Percentiles rank a stretch among this genome's conserved stretches.
Conservation (phyloP, 2,888 invertebrate genomes). For the Cheilosia scutellata region DNA sequence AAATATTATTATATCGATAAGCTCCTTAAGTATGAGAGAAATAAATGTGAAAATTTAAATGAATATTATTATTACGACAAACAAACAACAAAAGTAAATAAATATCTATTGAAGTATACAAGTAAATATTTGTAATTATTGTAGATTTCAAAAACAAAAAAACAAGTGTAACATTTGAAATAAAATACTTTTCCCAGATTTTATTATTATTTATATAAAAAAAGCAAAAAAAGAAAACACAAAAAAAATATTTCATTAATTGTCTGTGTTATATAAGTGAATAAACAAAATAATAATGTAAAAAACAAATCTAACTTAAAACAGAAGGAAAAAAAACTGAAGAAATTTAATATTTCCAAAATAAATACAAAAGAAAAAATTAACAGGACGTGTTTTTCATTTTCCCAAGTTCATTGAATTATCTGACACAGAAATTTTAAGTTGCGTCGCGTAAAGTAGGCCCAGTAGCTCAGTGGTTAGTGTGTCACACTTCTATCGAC, state of each 20-base stretch:
- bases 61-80: conserved; percentile 65
- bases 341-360: conserved; percentile 75
- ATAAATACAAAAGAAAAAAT: conserved; percentile 74
- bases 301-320: conserved; percentile 68
- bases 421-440: too few species aligned
- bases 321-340: conserved; percentile 63
- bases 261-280: conserved; percentile 78
- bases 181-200: conserved; percentile 73
- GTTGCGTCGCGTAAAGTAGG: too few species aligned
- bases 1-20: conserved; percentile 73
- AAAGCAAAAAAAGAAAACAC: conserved; percentile 56
- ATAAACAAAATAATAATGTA: conserved; percentile 61
- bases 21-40: conserved; percentile 69
- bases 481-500: too few species aligned
- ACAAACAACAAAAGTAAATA: conserved; percentile 50
- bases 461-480: too few species aligned
- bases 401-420: neutral
- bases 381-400: conserved; percentile 20
- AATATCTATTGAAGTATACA: conserved; percentile 70
- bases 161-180: conserved; percentile 64
- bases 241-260: conserved; percentile 76
- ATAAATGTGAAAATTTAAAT: conserved; percentile 65
- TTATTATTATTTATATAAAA: conserved; percentile 76
- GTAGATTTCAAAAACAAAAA: conserved; percentile 70
- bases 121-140: conserved; percentile 73